Percentiles rank a stretch among this genome's conserved stretches.
Conservation (phyloP, 2,113 vertebrate genomes). For the Syngnathus scovelli region DNA sequence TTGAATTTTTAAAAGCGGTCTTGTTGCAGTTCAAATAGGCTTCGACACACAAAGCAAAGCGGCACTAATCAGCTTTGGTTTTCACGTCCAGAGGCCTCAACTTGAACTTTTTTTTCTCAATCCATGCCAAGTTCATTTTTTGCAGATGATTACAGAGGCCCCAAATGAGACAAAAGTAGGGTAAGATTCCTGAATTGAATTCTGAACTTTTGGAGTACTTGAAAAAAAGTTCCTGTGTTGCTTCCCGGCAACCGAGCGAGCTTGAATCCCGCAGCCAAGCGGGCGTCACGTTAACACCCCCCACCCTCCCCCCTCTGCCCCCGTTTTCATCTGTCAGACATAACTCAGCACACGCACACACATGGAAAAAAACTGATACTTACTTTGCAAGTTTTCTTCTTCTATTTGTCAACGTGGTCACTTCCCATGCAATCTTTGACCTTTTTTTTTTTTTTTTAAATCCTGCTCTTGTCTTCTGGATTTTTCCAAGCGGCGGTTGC, state of each 20-base stretch:
- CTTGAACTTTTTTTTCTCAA: background rate
- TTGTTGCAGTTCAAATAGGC: background rate
- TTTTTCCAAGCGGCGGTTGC: constrained; percentile 7
- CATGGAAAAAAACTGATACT: background rate
- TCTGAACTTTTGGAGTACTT: background rate
- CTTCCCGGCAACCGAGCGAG: constrained; percentile 33
- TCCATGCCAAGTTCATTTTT: background rate
- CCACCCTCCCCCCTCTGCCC: constrained; percentile 56
- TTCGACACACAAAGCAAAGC: background rate
- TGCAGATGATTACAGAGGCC: background rate
- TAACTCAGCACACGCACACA: constrained; percentile 33
- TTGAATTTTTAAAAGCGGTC: background rate
- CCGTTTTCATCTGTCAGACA: constrained; percentile 60
- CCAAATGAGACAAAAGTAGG: background rate
- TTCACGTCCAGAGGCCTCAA: background rate
- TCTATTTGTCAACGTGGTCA: background rate
- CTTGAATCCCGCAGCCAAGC: constrained; percentile 24
- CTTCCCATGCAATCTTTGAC: constrained; percentile 16
- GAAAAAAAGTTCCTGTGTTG: constrained; percentile 22
- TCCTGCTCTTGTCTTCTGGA: constrained; percentile 12
- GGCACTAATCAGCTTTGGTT: background rate
- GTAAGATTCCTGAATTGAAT: background rate
- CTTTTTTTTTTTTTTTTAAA: constrained; percentile 1
- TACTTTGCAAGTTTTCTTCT: background rate
- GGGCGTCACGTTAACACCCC: constrained; percentile 15